Base-by-base conservation (phyloP, 2,797 vertebrate species). In the Argya squamiceps region DNA sequence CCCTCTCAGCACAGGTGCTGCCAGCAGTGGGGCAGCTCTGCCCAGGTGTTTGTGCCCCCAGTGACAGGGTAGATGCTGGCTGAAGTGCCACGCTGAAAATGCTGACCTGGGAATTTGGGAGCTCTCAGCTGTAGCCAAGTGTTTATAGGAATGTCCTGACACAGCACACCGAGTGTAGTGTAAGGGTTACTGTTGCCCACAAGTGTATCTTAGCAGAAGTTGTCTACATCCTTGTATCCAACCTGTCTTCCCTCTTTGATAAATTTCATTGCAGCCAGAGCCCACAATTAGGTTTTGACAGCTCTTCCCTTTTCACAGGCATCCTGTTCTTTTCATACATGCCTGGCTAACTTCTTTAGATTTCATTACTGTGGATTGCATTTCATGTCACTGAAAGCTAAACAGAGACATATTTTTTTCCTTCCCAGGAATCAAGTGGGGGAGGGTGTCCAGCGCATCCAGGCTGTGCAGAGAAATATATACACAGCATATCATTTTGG, bases 401-500 rank as follows among this genome's bases (percentile, higher is more conserved):
- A 94, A 93, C 83, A 75, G 53, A 95, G 80, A 60, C 70, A 10
- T 92, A 58, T 94, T 77, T 93, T 88, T 90, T 84, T 93, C 93
- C 94, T 95, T 93, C 89, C 89, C 80, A 97, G 91, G 94, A 96
- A 88, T 97, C 95, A 92, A 97, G 96, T 95, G 93, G 93, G 89
- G 96, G 95, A 96, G 95, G 95, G 95, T 97, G 95, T 92, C 95
- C 96, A 95, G 84, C 88, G 18, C 95, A 96, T 49, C 96, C 94
- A 89, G 94, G 96, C 83, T 96, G 95, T 95, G 96, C 96, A 94
- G 96, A 96, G 95, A 97, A 96, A 95, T 97, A 96, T 3, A 96
- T 97, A 95, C 94, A 96, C 94, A 97, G 93, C 94, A 95, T 96
- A 95, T 96, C 92, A 89, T 96, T 96, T 96, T 97, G 96, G 96